phyloP scores from a whole-genome alignment of 2,113 vertebrate genomes.

The Lates calcarifer region DNA sequence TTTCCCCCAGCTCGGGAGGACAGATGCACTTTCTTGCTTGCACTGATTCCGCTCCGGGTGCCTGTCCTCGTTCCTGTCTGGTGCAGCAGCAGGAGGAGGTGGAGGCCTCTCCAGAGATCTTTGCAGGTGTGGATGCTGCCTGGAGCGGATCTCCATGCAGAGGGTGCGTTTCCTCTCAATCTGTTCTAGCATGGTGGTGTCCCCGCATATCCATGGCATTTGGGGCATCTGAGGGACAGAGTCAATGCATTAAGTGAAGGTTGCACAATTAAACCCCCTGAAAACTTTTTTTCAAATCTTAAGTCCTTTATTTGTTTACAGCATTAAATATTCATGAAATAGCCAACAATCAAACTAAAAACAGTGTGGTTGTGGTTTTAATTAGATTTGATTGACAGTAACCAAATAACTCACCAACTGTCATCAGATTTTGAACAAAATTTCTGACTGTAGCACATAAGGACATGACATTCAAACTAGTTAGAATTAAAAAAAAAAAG shows the following conservation, averaged over 20 bases:
- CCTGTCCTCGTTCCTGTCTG: constrained; percentile 68
- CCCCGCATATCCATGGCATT: constrained; percentile 97
- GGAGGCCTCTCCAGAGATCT: constrained; percentile 75
- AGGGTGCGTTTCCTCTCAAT: constrained; percentile 97
- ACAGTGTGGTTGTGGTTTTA: background rate
- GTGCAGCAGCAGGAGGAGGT: too few relatives aligned
- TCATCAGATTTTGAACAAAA: background rate
- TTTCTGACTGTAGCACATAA: background rate
- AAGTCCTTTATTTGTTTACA: background rate
- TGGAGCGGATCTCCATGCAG: constrained; percentile 95
- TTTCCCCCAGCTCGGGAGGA: constrained; percentile 92
- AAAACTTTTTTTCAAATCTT: background rate
- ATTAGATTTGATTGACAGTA: background rate
- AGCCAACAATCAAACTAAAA: background rate
- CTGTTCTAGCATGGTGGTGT: constrained; percentile 98
- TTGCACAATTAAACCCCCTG: background rate
- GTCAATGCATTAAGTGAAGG: background rate
- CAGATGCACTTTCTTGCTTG: constrained; percentile 93
- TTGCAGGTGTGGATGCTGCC: constrained; percentile 91
- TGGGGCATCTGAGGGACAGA: constrained; percentile 87
- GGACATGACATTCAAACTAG: background rate
- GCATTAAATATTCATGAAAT: background rate
- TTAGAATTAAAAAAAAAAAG: background rate
- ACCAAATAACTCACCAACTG: background rate
- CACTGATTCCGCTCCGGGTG: constrained; percentile 80